A percentile compares a stretch with the other conserved stretches of the same genome.
Evolutionary conservation across 2,113 vertebrate genomes (phyloP).

Genomic region (Cervus canadensis): DNA sequence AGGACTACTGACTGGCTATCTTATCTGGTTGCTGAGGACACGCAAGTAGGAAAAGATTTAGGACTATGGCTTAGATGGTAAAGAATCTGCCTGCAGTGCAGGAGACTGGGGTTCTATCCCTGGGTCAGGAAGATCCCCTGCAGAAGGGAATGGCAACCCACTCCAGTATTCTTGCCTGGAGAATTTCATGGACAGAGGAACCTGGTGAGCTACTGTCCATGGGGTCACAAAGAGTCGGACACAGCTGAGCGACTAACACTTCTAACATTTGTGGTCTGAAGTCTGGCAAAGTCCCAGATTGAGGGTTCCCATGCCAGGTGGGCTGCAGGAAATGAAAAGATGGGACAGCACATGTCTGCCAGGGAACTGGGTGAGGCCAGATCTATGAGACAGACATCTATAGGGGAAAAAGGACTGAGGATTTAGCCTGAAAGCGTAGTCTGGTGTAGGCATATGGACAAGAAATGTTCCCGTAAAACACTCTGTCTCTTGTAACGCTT

Average conservation of each 20-base stretch:
- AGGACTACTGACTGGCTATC: too few species aligned
- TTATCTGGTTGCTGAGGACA: not conserved
- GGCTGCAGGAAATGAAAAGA: not conserved
- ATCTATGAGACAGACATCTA: not conserved
- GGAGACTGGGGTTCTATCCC: not conserved
- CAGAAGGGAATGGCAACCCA: not conserved
- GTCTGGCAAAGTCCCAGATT: not conserved
- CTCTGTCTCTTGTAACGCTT: not conserved
- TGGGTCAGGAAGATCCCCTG: not conserved
- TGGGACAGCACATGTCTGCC: fast-evolving
- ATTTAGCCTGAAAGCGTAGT: not conserved
- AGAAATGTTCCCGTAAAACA: not conserved
- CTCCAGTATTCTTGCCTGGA: not conserved
- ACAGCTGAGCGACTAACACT: not conserved
- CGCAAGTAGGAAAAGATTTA: not conserved
- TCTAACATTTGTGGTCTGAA: not conserved
- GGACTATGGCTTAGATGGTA: not conserved
- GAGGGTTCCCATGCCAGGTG: not conserved
- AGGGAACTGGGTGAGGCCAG: not conserved
- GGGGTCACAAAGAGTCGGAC: not conserved
- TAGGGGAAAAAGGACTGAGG: not conserved
- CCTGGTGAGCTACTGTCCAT: not conserved
- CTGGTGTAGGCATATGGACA: too few species aligned
- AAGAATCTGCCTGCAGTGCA: not conserved
- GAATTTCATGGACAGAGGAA: not conserved